Conservation (phyloP, 2,113 vertebrate genomes). For the Hypanus sabinus region DNA sequence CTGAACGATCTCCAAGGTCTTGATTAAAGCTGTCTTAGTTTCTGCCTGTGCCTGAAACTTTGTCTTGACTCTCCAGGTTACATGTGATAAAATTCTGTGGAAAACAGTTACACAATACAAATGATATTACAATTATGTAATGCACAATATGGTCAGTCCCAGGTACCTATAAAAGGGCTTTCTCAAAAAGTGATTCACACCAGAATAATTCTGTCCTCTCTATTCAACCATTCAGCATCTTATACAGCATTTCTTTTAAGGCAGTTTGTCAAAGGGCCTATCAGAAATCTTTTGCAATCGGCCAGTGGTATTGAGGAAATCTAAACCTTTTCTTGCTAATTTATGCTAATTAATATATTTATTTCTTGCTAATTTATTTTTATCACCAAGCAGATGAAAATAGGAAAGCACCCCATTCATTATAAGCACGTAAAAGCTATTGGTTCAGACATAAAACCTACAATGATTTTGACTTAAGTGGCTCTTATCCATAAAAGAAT, state of each 20-base stretch:
- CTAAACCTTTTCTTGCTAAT: background rate
- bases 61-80: background rate
- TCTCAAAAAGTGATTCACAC: background rate
- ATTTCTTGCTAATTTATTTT: background rate
- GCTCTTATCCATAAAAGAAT: background rate
- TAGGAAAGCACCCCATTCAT: background rate
- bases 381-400: background rate
- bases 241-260: background rate
- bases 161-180: background rate
- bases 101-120: no score
- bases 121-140: no score
- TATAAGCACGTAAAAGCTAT: background rate
- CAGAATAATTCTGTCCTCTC: background rate
- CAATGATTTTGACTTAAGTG: no score
- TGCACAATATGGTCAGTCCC: background rate
- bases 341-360: no score
- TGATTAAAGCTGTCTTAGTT: background rate
- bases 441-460: background rate
- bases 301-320: background rate
- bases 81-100: background rate
- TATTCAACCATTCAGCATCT: background rate
- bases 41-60: background rate
- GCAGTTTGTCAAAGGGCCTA: background rate
- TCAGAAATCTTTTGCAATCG: background rate
- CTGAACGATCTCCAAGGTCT: no score